Base-by-base conservation (phyloP, 2,113 vertebrate genomes). In the Thryonomys swinderianus region DNA sequence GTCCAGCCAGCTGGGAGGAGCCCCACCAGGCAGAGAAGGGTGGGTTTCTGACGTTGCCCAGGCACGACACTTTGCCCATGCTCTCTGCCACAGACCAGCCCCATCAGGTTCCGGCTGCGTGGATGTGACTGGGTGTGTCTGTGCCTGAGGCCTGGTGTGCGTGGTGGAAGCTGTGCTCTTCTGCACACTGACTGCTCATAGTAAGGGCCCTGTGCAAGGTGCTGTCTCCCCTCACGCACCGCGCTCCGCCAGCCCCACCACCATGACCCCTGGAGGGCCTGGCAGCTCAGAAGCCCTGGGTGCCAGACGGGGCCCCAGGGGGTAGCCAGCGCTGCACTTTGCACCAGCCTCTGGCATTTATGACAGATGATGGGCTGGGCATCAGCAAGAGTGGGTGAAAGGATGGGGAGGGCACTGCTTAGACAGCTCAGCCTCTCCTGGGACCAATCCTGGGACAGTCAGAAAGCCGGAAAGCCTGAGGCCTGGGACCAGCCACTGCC, bases 311-410 rank as follows among this genome's bases (percentile, higher is more conserved):
- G 20, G 5, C 45, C 94, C 84, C 18, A 1, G 59, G 59, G 73
- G 71, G 51, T 21, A 11, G 37, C 42, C 0, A 32, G 51, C 48
- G 0, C 27, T 64, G 93, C 62, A 53, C 97, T 97, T 95, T 94
- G 96, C 32, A 82, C 96, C 85, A 16, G 81, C 51, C 57, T 25
- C 73, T 40, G 67, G 95, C n/a, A 83, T 86, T 91, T 76, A 45
- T 45, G 69, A 48, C 73, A 40, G 90, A 79, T 62, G 23, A 79
- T 12, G 25, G 81, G 11, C 34, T 4, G 42, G 74, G 40, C 25
- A 32, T n/a, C 32, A 14, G 57, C 27, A 27, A 40, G 16, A 30
- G n/a, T 3, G 0, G 32, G 51, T 4, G 7, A 55, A 86, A 27
- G 37, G 57, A 14, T 30, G 17, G 74, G 48, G 48, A 51, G 48